A percentile compares a stretch with the other conserved stretches of the same genome.
Conservation (phyloP, 2,797 vertebrate species). For the Balearica regulorum region DNA sequence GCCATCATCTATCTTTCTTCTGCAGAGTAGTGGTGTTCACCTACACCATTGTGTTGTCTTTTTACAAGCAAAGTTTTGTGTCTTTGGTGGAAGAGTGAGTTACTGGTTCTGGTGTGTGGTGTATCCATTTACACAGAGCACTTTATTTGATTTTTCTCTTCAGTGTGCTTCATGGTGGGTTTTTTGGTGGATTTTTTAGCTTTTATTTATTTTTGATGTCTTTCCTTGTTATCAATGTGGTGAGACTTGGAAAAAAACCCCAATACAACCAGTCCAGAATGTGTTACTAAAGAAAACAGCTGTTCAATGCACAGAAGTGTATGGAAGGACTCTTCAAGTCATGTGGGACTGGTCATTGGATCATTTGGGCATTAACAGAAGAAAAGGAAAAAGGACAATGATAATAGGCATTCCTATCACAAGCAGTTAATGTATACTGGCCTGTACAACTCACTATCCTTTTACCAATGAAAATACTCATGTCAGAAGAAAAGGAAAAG, state of each 20-base stretch:
- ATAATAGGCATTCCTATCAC: neutral
- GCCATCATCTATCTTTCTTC: neutral
- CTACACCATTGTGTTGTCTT: neutral
- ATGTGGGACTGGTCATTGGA: neutral
- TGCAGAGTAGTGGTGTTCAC: neutral
- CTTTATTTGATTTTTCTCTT: neutral
- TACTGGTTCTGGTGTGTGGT: neutral
- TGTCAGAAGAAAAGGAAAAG: neutral
- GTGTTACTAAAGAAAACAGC: neutral
- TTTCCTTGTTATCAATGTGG: neutral
- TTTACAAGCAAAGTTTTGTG: neutral
- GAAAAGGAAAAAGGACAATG: neutral
- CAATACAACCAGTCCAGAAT: neutral
- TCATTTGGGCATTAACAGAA: neutral
- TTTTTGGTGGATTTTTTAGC: neutral
- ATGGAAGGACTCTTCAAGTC: neutral
- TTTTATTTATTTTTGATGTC: neutral
- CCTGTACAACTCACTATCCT: neutral
- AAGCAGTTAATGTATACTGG: neutral
- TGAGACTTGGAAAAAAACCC: neutral
- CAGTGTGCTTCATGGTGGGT: neutral
- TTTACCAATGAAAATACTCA: neutral
- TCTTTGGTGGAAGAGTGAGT: neutral
- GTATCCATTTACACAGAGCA: neutral
- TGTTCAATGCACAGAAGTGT: neutral